Evolutionary conservation across 92 coral and sea anemone species (phyloP).

Genomic region (Meandrina meandrites): DNA sequence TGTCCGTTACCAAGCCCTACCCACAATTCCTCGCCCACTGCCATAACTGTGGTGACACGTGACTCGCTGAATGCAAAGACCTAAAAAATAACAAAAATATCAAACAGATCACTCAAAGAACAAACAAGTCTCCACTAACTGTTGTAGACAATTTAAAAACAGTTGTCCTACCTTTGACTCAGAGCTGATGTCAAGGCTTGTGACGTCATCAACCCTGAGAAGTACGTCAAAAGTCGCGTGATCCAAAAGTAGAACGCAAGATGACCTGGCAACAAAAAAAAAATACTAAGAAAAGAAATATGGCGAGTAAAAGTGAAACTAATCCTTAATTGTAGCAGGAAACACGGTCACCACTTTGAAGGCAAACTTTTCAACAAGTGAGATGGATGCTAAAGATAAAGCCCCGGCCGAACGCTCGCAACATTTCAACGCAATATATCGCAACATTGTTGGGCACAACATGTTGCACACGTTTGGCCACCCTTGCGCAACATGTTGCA

Average conservation of each 20-base stretch:
- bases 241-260: conserved; percentile 73
- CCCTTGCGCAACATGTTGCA: too few relatives aligned
- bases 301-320: background rate
- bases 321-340: background rate
- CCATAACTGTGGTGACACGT: conserved; percentile 79
- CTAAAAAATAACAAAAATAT: conserved; percentile 32
- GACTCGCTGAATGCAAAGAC: conserved; percentile 80
- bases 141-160: background rate
- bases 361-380: background rate
- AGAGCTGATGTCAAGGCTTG: conserved; percentile 35
- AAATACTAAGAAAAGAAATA: background rate
- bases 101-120: background rate
- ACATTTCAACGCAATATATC: too few relatives aligned
- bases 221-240: conserved; percentile 63
- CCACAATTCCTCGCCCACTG: conserved; percentile 83
- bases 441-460: too few relatives aligned
- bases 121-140: background rate
- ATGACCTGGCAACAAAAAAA: conserved; percentile 57
- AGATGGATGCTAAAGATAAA: background rate
- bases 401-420: too few relatives aligned
- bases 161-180: conserved; percentile 28
- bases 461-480: too few relatives aligned
- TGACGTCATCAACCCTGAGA: conserved; percentile 71
- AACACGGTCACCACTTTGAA: background rate
- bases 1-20: conserved; percentile 94